These are phyloP conservation scores for Eupithecia centaureata DNA, from an alignment of 2,888 invertebrate genomes.

Conservation along the genomic window DNA sequence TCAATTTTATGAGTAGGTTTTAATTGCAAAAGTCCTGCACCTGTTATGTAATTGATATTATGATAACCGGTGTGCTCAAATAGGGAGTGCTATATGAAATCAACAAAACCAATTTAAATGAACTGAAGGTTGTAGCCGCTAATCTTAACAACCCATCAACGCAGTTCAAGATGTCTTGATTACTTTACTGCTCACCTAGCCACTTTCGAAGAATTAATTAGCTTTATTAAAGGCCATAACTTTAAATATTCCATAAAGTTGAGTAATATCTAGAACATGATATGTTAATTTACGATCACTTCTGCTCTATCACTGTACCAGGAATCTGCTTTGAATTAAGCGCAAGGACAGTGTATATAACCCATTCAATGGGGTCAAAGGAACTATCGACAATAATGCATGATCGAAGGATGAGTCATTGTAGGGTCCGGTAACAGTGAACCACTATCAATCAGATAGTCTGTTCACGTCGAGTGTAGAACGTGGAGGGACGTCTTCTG, in stretches of 20 bases:
- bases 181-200: conserved; percentile 39
- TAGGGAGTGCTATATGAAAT: background rate
- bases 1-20: background rate
- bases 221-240: conserved; percentile 29
- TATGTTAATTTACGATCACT: conserved; percentile 50
- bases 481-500: conserved; percentile 59
- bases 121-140: conserved; percentile 21
- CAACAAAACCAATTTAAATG: background rate
- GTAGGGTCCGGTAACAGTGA: conserved; percentile 68
- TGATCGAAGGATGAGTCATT: conserved; percentile 74
- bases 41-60: background rate
- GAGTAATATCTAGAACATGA: conserved; percentile 35
- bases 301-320: conserved; percentile 66
- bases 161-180: conserved; percentile 42
- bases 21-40: background rate
- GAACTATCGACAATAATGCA: conserved; percentile 71
- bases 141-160: conserved; percentile 52
- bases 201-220: conserved; percentile 32
- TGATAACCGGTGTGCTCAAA: background rate
- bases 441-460: conserved; percentile 67
- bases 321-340: conserved; percentile 73
- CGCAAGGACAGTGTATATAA: conserved; percentile 76
- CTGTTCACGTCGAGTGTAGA: conserved; percentile 70
- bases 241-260: conserved; percentile 29
- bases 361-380: conserved; percentile 77